Percentiles rank a stretch among this genome's conserved stretches.
Evolutionary conservation across 2,113 vertebrate genomes (phyloP).

Genomic region (Balaeniceps rex): DNA sequence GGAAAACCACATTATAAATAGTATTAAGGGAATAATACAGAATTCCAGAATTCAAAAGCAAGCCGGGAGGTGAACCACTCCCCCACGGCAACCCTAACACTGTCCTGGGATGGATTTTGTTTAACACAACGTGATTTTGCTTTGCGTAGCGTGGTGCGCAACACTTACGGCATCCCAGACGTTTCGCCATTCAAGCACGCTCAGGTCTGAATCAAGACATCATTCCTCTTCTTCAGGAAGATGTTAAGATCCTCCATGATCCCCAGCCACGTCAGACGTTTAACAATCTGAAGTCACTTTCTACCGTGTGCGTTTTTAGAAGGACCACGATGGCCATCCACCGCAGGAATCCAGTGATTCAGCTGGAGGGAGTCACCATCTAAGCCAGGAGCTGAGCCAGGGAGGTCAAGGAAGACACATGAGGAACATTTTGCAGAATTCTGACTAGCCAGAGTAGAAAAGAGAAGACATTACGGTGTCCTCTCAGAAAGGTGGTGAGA

Average conservation of each 20-base stretch:
- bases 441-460: too few relatives aligned
- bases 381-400: neutral
- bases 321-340: neutral
- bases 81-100: neutral
- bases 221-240: neutral
- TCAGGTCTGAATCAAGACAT: neutral
- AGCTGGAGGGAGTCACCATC: neutral
- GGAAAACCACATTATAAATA: neutral
- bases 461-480: too few relatives aligned
- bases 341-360: neutral
- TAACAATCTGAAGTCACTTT: neutral
- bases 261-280: neutral
- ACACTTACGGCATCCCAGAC: neutral
- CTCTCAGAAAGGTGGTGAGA: neutral
- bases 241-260: fast-evolving
- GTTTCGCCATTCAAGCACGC: neutral
- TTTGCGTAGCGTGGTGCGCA: neutral
- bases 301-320: neutral
- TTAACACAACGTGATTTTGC: neutral
- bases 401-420: neutral
- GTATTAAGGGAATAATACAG: neutral
- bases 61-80: neutral
- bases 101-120: neutral
- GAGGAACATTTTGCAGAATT: neutral
- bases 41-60: neutral